Evolutionary conservation across 2,888 invertebrate species (phyloP), one percentile per base, ranked within the genome.

Genomic region (Trisateles emortualis): DNA sequence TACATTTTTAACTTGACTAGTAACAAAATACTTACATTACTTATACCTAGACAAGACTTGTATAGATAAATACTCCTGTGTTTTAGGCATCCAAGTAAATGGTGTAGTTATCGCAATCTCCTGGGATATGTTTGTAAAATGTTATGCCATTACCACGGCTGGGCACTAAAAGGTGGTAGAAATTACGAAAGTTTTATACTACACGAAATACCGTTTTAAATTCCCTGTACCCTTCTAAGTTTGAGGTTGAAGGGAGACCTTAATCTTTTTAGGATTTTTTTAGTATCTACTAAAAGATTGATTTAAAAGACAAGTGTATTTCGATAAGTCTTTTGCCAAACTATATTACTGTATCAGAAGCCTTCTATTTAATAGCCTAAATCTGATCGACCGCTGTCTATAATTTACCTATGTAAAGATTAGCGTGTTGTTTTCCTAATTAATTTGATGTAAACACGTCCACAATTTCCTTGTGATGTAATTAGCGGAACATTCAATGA

Each of bases 401-500:
- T n/a, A n/a, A n/a, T n/a, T n/a, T n/a, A n/a, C n/a, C n/a, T n/a
- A n/a, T n/a, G n/a, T n/a, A n/a, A n/a, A n/a, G n/a, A n/a, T 19
- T 8, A 26, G 6, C 26, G 19, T 11, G n/a, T 39, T 38, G 50
- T 43, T 48, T 45, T 26, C 26, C 13, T 30, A 50, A 54, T 49
- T 40, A 63, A 55, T 45, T 46, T 22, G 35, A 47, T 41, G 35
- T 47, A 46, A 51, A 51, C 43, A 52, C 36, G 51, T 45, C 43
- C 45, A 59, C 74, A 71, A 65, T 75, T 76, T 77, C 64, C 61
- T 53, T 64, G 53, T 58, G 54, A 59, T 59, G 68, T 61, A 83
- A 86, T 87, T 84, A 85, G 77, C 68, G 52, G 58, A 59, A 69
- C 71, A 73, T 79, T 82, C 75, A 82, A 62, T 79, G 72, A 65